Conservation (phyloP, 2,797 vertebrate species). For the Oceanodroma leucorhoa region DNA sequence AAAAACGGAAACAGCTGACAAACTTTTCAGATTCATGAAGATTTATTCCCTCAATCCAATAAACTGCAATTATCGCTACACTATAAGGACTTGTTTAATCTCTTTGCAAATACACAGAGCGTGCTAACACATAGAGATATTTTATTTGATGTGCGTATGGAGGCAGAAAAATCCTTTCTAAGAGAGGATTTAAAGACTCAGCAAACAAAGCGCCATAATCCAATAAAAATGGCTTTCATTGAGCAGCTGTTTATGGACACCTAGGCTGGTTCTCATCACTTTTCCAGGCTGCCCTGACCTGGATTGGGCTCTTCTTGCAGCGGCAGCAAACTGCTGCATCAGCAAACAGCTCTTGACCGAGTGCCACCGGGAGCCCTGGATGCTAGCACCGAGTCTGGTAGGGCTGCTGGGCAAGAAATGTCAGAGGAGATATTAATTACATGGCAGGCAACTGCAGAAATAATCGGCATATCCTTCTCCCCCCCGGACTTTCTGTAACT, state of each 20-base stretch:
- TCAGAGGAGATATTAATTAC: not conserved
- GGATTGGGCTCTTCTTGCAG: not conserved
- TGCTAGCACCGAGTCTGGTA: not conserved
- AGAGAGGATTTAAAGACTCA: not conserved
- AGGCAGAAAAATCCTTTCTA: not conserved
- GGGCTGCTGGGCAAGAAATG: not conserved
- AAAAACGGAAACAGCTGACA: not conserved
- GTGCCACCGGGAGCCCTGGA: not conserved
- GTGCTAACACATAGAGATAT: accelerated
- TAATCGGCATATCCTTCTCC: not conserved
- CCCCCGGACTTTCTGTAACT: not conserved
- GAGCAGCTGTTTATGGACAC: not conserved
- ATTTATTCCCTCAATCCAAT: not conserved
- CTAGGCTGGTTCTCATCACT: not conserved
- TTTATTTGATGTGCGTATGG: not conserved
- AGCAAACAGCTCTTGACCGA: not conserved
- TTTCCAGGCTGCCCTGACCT: not conserved
- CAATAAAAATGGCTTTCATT: not conserved
- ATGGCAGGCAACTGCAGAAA: not conserved
- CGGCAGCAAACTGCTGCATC: not conserved
- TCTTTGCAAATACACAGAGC: not conserved
- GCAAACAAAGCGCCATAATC: not conserved
- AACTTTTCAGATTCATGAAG: not conserved
- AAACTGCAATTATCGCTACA: not conserved
- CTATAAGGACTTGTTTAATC: not conserved